phyloP scores from a whole-genome alignment of 2,797 vertebrate genomes.

The Myioborus miniatus region DNA sequence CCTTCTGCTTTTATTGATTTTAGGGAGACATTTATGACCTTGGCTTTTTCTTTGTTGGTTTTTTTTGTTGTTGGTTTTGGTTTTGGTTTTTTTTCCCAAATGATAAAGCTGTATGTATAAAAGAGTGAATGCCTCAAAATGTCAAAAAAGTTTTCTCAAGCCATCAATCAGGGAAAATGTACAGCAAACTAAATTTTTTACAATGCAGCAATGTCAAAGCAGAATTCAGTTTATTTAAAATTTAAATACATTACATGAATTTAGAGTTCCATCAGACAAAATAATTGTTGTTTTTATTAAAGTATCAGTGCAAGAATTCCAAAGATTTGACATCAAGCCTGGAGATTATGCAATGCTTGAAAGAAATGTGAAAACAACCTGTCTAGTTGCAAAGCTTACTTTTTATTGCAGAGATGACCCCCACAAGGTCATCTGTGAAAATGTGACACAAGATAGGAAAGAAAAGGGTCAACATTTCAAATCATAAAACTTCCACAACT shows the following conservation, averaged over 20 bases:
- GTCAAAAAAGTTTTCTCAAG: conserved; percentile 6
- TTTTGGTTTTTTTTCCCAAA: fast-evolving
- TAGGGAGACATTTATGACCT: conserved; percentile 10
- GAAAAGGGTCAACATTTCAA: neutral
- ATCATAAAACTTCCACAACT: neutral
- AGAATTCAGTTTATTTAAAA: neutral
- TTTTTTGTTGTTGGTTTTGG: neutral
- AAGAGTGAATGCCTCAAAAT: conserved; percentile 8
- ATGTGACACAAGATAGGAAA: neutral
- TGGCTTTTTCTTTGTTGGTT: neutral
- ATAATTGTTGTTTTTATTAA: neutral
- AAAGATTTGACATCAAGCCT: neutral
- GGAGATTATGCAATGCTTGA: neutral
- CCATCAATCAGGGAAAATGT: neutral
- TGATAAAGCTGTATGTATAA: neutral
- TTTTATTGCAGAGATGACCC: neutral
- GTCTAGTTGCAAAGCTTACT: neutral
- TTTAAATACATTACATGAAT: neutral
- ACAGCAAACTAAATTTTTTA: neutral
- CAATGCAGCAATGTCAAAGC: neutral
- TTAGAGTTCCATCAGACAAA: neutral
- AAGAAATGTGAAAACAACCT: neutral
- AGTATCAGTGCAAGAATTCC: neutral
- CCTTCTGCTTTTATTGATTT: conserved; percentile 43
- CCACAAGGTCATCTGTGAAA: neutral